Conservation (phyloP, 1,140 invertebrate genomes). For the Apocrypta bakeri region DNA sequence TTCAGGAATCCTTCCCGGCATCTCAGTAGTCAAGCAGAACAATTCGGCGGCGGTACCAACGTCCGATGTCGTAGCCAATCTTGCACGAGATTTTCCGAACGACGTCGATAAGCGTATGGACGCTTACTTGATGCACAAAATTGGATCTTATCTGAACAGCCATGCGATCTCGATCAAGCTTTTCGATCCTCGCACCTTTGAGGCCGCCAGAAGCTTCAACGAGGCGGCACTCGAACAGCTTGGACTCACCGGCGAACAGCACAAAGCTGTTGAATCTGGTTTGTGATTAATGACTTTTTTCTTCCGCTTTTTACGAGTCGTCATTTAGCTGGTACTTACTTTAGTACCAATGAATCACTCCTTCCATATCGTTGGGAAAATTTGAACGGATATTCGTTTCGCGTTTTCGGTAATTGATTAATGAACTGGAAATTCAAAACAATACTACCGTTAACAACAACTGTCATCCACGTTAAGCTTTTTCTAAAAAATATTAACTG, state of each 20-base stretch:
- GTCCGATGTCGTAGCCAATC: conserved; percentile 81
- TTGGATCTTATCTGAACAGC: conserved; percentile 82
- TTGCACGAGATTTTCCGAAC: conserved; percentile 83
- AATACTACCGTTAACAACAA: too few species aligned
- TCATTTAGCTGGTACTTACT: not conserved
- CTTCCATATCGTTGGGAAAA: not conserved
- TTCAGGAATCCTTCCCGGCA: conserved; percentile 78
- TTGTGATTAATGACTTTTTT: conserved; percentile 31
- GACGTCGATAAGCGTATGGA: conserved; percentile 85
- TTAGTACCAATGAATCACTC: not conserved
- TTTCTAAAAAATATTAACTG: not conserved
- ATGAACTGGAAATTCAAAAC: too few species aligned
- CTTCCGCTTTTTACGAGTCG: not conserved
- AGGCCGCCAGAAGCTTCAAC: conserved; percentile 74
- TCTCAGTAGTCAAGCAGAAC: conserved; percentile 82
- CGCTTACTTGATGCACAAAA: conserved; percentile 82
- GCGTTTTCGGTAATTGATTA: not conserved
- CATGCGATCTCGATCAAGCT: conserved; percentile 84
- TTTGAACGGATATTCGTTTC: not conserved
- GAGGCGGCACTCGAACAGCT: conserved; percentile 69
- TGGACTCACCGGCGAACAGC: conserved; percentile 55
- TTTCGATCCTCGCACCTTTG: conserved; percentile 78
- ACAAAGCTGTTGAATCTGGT: conserved; percentile 62
- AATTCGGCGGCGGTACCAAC: conserved; percentile 73
- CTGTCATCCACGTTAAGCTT: too few species aligned